These are phyloP conservation scores for Strigamia transsilvanica DNA, from an alignment of 2,888 invertebrate genomes.

Conservation along the genomic window DNA sequence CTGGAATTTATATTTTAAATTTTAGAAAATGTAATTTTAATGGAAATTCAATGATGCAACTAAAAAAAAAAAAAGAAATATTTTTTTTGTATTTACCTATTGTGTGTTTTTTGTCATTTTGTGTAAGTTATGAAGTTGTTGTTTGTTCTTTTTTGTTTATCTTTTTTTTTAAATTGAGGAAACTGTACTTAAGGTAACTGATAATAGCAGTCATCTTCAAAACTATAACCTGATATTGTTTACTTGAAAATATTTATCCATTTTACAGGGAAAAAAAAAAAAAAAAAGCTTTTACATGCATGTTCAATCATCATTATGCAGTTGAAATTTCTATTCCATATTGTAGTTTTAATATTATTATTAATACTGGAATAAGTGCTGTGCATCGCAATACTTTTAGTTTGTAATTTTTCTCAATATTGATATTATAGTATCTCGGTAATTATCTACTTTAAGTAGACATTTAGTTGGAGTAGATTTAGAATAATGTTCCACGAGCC, in stretches of 20 bases:
- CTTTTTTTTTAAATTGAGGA: neutral
- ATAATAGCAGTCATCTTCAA: too few relatives aligned
- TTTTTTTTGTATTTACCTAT: slow-evolving; percentile 1
- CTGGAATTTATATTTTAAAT: neutral
- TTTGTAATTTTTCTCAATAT: neutral
- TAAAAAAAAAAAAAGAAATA: neutral
- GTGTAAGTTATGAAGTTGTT: neutral
- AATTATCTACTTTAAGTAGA: slow-evolving; percentile 15
- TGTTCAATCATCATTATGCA: slow-evolving; percentile 15
- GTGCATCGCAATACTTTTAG: slow-evolving; percentile 17
- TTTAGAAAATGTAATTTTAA: neutral
- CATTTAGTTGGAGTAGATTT: slow-evolving; percentile 20
- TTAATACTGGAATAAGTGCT: neutral
- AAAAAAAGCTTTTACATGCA: slow-evolving; percentile 23
- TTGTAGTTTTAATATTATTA: neutral
- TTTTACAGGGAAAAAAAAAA: neutral
- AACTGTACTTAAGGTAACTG: neutral
- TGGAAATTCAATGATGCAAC: neutral
- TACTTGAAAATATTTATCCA: slow-evolving; percentile 23
- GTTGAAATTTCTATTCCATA: slow-evolving; percentile 40
- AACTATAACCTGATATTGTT: slow-evolving; percentile 12
- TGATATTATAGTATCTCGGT: slow-evolving; percentile 4
- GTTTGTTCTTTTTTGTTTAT: too few relatives aligned
- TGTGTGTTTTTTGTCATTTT: neutral
- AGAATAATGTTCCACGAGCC: neutral